These are phyloP conservation scores for Coendou prehensilis DNA, from an alignment of 2,797 vertebrate species.

Conservation along the genomic window DNA sequence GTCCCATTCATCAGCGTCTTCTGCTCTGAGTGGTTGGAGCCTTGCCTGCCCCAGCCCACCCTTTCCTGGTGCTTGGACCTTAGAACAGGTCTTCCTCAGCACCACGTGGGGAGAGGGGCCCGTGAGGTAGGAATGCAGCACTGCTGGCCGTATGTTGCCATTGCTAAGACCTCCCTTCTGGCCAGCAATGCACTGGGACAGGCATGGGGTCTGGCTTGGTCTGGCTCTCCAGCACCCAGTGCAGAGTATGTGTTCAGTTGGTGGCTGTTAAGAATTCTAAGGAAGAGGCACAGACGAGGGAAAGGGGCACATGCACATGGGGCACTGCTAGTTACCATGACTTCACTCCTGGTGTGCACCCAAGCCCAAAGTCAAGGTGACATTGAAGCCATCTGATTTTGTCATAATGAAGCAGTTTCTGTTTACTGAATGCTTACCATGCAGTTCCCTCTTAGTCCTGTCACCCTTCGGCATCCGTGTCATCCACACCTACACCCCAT, in stretches of 20 bases:
- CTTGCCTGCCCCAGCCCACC: background rate
- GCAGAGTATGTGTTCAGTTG: accelerated
- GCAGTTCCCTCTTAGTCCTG: background rate
- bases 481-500: background rate
- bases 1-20: background rate
- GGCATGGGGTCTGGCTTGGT: too few species aligned
- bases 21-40: background rate
- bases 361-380: background rate
- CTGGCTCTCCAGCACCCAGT: background rate
- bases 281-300: background rate
- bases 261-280: background rate
- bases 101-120: background rate
- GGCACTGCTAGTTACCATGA: background rate
- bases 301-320: accelerated
- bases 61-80: background rate
- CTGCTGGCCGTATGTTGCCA: accelerated
- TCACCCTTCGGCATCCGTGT: background rate
- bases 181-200: background rate
- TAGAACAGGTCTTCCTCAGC: background rate
- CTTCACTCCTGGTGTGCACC: background rate
- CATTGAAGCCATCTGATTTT: background rate
- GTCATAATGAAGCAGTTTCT: background rate
- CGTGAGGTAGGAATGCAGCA: background rate
- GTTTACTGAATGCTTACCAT: background rate
- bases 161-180: background rate